phyloP scores from a whole-genome alignment of 2,113 vertebrate genomes.

The Xenotilapia longispinis region DNA sequence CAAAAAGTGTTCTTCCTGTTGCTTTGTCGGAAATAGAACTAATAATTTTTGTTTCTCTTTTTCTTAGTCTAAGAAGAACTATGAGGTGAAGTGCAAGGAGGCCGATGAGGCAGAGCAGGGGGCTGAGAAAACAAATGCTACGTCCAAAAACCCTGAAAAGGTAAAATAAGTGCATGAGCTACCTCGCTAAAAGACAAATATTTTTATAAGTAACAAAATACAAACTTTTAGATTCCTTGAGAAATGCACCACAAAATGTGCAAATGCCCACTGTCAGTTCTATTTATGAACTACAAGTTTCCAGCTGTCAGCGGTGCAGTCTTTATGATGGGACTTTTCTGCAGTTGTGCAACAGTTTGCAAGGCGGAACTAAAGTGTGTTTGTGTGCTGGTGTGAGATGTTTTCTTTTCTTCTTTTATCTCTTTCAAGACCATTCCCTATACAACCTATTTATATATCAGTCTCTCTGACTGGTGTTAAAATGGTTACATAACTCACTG shows the following conservation, averaged over 20 bases:
- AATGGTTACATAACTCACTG: neutral
- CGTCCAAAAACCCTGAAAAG: constrained; percentile 83
- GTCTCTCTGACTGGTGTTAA: neutral
- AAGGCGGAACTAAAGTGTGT: neutral
- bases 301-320: neutral
- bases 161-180: constrained; percentile 45
- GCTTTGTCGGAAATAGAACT: too few relatives aligned
- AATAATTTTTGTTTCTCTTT: neutral
- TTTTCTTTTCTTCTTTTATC: neutral
- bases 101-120: constrained; percentile 78
- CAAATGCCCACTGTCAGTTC: neutral
- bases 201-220: neutral
- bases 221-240: neutral
- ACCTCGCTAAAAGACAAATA: neutral
- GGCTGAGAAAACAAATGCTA: constrained; percentile 61
- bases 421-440: neutral
- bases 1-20: neutral
- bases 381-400: neutral
- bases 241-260: neutral
- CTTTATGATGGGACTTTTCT: neutral
- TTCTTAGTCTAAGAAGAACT: constrained; percentile 83
- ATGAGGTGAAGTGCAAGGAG: constrained; percentile 83
- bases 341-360: neutral
- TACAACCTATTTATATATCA: neutral
- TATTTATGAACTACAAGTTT: neutral